These are phyloP conservation scores for Copidosoma floridanum DNA, from an alignment of 1,140 invertebrate genomes.

Conservation along the genomic window DNA sequence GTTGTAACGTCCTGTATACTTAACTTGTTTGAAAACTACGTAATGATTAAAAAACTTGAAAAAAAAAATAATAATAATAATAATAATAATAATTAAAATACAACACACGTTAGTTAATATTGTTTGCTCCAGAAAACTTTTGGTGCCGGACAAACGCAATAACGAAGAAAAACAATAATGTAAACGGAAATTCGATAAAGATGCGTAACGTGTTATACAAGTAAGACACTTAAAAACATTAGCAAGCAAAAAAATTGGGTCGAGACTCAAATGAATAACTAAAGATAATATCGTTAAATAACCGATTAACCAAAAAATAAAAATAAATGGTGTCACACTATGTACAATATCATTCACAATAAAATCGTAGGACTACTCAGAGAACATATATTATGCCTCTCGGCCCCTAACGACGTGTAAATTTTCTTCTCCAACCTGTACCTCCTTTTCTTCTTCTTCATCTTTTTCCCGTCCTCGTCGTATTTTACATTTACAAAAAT, in stretches of 20 bases:
- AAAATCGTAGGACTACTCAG: not conserved
- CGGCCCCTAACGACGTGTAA: not conserved
- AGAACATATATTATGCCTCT: not conserved
- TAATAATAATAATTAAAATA: too few species aligned
- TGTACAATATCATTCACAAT: too few species aligned
- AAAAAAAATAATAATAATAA: too few species aligned
- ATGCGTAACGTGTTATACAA: too few species aligned
- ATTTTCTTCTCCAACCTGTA: not conserved
- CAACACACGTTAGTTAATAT: too few species aligned
- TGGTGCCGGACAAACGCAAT: too few species aligned
- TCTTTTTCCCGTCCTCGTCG: too few species aligned
- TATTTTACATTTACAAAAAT: not conserved
- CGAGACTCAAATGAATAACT: not conserved
- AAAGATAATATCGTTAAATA: too few species aligned
- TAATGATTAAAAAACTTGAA: too few species aligned
- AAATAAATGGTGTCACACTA: not conserved
- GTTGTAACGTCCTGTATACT: too few species aligned
- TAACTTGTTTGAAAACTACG: too few species aligned
- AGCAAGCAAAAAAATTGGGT: not conserved
- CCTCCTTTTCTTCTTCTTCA: not conserved
- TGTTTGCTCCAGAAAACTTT: too few species aligned
- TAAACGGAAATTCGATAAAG: conserved; percentile 25
- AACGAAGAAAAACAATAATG: not conserved
- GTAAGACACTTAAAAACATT: not conserved
- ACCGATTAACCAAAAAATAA: not conserved